Conservation (phyloP, 2,797 vertebrate genomes). For the Chaunax sp. region DNA sequence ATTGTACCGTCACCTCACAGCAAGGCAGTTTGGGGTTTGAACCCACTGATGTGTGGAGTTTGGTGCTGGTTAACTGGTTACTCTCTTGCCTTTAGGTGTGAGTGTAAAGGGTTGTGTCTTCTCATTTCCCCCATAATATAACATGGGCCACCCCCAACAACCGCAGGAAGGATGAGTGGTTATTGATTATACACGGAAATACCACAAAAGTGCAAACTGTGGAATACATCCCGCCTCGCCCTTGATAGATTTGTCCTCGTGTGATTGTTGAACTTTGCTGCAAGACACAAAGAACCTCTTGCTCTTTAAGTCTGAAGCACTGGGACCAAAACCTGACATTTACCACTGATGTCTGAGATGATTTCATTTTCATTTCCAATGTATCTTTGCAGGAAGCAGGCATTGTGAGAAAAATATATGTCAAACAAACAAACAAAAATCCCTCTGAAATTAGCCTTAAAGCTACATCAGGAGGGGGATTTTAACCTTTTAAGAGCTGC, state of each 20-base stretch:
- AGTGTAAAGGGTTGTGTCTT: neutral
- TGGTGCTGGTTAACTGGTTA: too few species aligned
- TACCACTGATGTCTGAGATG: slow-evolving; percentile 28
- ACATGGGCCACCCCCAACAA: too few species aligned
- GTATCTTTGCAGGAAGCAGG: slow-evolving; percentile 20
- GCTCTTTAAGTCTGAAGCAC: slow-evolving; percentile 33
- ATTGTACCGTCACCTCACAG: too few species aligned
- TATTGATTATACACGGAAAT: too few species aligned
- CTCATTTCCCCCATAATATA: too few species aligned
- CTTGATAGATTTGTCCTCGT: slow-evolving; percentile 15
- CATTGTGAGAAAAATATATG: neutral
- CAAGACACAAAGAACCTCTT: slow-evolving; percentile 11
- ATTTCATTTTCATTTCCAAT: slow-evolving; percentile 28
- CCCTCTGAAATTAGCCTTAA: neutral
- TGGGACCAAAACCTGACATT: slow-evolving; percentile 47
- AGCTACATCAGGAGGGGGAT: slow-evolving; percentile 11
- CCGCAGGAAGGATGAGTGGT: too few species aligned
- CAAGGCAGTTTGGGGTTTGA: too few species aligned
- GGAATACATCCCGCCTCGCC: slow-evolving; percentile 2
- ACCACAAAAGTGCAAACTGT: slow-evolving; percentile 1
- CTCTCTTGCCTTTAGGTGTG: neutral
- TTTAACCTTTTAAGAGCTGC: slow-evolving; percentile 28
- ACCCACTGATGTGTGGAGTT: too few species aligned
- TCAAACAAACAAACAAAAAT: neutral
- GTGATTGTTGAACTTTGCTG: slow-evolving; percentile 46